A percentile compares a stretch with the other conserved stretches of the same genome.
Conservation (phyloP, 2,888 invertebrate genomes). For the Pollenia amentaria region DNA sequence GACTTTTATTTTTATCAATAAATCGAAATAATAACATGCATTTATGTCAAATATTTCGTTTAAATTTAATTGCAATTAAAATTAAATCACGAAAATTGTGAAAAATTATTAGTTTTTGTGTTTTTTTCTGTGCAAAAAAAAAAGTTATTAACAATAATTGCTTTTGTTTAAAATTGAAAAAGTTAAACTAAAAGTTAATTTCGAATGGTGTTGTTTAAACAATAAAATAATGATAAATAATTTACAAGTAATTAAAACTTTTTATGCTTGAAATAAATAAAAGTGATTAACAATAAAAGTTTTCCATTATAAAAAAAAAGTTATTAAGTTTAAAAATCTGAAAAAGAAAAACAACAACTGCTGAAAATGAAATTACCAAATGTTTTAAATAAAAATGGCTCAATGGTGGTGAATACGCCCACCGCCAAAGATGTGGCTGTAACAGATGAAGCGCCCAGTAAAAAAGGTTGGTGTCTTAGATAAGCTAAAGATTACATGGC, state of each 20-base stretch:
- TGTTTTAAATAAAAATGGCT: conserved; percentile 66
- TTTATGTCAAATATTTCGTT: conserved; percentile 40
- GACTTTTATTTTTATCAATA: not conserved
- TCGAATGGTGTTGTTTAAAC: conserved; percentile 45
- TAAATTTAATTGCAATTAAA: conserved; percentile 51
- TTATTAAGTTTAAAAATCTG: not conserved
- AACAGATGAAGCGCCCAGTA: conserved; percentile 42
- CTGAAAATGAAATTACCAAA: conserved; percentile 70
- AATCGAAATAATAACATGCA: conserved; percentile 32
- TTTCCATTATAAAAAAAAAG: not conserved
- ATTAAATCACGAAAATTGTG: conserved; percentile 53
- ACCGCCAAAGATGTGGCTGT: conserved; percentile 52
- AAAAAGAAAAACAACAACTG: not conserved
- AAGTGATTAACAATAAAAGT: conserved; percentile 11
- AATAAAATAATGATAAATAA: conserved; percentile 62
- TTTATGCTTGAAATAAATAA: not conserved
- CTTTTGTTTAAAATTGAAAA: conserved; percentile 50
- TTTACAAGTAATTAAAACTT: conserved; percentile 64
- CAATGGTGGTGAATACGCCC: conserved; percentile 68
- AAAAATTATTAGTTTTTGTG: conserved; percentile 12
- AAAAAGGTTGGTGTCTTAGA: conserved; percentile 70
- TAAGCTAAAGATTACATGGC: not conserved
- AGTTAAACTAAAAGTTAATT: conserved; percentile 32
- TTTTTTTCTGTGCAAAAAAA: conserved; percentile 31
- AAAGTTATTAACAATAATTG: conserved; percentile 51